Conservation (phyloP, 1,140 invertebrate genomes). For the Papilio dardanus region DNA sequence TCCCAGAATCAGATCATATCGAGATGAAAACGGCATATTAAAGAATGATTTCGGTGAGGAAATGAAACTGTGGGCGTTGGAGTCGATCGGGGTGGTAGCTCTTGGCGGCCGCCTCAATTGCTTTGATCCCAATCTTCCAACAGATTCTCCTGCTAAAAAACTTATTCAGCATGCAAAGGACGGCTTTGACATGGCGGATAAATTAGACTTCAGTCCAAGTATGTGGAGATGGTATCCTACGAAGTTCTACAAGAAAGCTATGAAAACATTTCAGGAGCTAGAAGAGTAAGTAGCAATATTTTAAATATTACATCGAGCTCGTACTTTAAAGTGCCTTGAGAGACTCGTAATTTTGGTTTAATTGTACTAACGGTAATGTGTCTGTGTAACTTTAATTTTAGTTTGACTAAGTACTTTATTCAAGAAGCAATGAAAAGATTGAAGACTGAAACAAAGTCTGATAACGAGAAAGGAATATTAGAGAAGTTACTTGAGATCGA, state of each 20-base stretch:
- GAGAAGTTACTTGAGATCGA: constrained; percentile 82
- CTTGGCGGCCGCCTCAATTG: constrained; percentile 87
- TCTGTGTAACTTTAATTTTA: constrained; percentile 41
- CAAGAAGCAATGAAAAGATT: constrained; percentile 52
- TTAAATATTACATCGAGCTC: not conserved
- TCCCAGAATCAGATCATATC: constrained; percentile 80
- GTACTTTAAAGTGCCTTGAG: not conserved
- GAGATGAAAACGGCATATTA: constrained; percentile 82
- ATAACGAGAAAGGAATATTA: constrained; percentile 76
- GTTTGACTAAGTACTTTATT: constrained; percentile 58
- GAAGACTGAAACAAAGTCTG: constrained; percentile 41
- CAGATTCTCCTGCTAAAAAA: constrained; percentile 81
- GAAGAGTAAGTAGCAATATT: constrained; percentile 44
- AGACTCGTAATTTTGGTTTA: not conserved
- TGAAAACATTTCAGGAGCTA: constrained; percentile 69
- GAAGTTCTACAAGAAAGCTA: constrained; percentile 81
- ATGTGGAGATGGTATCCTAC: constrained; percentile 85
- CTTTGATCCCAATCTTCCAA: constrained; percentile 76
- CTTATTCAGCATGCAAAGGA: constrained; percentile 85
- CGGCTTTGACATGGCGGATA: constrained; percentile 83
- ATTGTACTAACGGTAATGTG: not conserved
- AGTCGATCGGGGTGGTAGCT: constrained; percentile 87
- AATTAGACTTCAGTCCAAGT: constrained; percentile 85
- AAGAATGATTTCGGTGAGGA: constrained; percentile 84
- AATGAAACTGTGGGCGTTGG: constrained; percentile 87